Conservation (phyloP, 2,113 vertebrate genomes). For the Cinclus mexicanus region DNA sequence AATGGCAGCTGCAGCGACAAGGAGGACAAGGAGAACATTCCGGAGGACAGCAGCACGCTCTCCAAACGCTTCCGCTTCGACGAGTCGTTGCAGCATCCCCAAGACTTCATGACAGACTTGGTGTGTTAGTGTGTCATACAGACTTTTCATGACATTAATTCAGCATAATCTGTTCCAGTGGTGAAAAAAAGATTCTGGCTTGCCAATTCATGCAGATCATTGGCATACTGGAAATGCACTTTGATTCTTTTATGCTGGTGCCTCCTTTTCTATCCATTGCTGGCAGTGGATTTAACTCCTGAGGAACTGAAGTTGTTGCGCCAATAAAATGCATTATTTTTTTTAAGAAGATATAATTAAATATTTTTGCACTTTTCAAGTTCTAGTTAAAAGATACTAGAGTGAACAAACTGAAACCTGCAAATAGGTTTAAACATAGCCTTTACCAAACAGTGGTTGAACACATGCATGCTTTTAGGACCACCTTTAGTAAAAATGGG, state of each 20-base stretch:
- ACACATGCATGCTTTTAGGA: neutral
- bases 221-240: conserved; percentile 72
- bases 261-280: conserved; percentile 56
- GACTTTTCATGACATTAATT: conserved; percentile 11
- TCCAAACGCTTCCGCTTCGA: conserved; percentile 88
- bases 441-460: neutral
- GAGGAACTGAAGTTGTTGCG: neutral
- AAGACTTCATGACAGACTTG: conserved; percentile 73
- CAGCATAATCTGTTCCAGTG: conserved; percentile 23
- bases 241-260: conserved; percentile 52
- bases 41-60: conserved; percentile 79
- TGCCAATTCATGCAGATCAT: conserved; percentile 11
- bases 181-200: neutral
- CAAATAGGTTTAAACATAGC: neutral
- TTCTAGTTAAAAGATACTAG: conserved; percentile 35
- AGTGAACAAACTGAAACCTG: neutral
- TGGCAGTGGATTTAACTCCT: conserved; percentile 59
- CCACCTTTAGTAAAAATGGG: neutral
- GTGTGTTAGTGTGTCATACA: conserved; percentile 62
- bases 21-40: conserved; percentile 94
- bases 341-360: conserved; percentile 50
- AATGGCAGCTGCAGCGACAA: conserved; percentile 70
- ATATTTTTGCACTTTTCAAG: conserved; percentile 70
- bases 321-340: conserved; percentile 43
- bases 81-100: conserved; percentile 74